Conservation (phyloP, 2,888 invertebrate species). For the Conomelus anceps region DNA sequence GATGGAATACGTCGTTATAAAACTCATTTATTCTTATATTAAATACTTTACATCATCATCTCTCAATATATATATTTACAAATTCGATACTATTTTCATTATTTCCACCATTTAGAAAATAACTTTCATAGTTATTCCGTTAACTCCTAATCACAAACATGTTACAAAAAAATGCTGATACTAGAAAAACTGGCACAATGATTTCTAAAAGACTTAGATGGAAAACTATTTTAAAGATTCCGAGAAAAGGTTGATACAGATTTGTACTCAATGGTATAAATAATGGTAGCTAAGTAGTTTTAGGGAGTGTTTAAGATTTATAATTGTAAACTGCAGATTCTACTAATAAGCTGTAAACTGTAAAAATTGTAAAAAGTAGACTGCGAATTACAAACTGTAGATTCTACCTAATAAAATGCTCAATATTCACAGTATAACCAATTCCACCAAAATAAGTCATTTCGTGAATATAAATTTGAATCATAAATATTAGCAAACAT, state of each 20-base stretch:
- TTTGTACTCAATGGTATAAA: not conserved
- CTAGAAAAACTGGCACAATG: not conserved
- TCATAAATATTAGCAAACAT: not conserved
- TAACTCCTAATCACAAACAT: not conserved
- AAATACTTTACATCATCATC: not conserved
- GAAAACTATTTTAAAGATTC: not conserved
- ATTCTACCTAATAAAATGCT: no score
- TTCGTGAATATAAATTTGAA: not conserved
- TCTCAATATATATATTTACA: not conserved
- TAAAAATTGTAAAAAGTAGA: no score
- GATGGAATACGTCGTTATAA: not conserved
- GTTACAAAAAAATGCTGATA: not conserved
- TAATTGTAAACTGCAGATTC: not conserved
- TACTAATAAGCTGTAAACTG: no score
- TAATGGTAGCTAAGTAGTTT: not conserved
- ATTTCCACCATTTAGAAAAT: no score
- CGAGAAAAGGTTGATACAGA: not conserved
- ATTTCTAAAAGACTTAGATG: not conserved
- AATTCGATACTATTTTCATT: not conserved
- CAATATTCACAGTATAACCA: not conserved
- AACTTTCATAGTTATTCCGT: not conserved
- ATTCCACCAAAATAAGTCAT: not conserved
- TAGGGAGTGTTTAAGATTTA: not conserved
- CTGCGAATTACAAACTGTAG: no score
- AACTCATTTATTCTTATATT: not conserved